Evolutionary conservation across 1,140 invertebrate species (phyloP).

Genomic region (Drosophila albomicans): DNA sequence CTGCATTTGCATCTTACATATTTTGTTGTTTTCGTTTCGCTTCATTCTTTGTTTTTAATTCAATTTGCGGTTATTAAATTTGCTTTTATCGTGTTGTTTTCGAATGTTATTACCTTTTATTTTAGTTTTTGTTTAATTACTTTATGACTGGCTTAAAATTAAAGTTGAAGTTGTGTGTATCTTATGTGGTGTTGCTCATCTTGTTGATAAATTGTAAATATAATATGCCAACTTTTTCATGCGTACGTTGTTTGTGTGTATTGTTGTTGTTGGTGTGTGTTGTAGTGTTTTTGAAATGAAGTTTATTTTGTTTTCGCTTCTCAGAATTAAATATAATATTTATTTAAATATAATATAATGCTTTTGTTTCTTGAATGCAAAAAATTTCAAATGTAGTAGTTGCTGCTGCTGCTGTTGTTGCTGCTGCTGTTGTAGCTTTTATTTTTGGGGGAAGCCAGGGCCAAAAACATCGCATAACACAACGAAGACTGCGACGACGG

Average conservation of each 20-base stretch:
- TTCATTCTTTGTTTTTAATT: conserved; percentile 26
- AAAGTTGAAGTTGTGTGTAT: conserved; percentile 76
- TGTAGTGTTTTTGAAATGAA: conserved; percentile 61
- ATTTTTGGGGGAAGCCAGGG: conserved; percentile 16
- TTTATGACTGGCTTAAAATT: conserved; percentile 76
- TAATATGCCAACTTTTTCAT: conserved; percentile 63
- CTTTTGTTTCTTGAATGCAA: conserved; percentile 79
- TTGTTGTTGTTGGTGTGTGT: conserved; percentile 27
- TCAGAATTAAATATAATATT: conserved; percentile 83
- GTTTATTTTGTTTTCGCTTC: conserved; percentile 77
- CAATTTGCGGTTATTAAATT: conserved; percentile 63
- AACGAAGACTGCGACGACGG: conserved; percentile 14
- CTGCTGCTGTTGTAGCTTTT: conserved; percentile 34
- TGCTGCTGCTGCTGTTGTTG: conserved; percentile 46
- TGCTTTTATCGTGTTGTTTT: conserved; percentile 43
- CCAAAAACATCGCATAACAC: conserved; percentile 25
- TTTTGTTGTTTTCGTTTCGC: conserved; percentile 47
- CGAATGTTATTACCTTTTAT: conserved; percentile 48
- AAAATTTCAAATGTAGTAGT: conserved; percentile 77
- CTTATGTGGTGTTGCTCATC: conserved; percentile 48
- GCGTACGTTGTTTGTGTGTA: conserved; percentile 30
- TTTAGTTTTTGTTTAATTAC: conserved; percentile 52
- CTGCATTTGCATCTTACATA: conserved; percentile 63
- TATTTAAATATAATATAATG: conserved; percentile 84
- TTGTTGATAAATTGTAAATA: conserved; percentile 62